Evolutionary conservation across 2,888 invertebrate species (phyloP).

Genomic region (Acanthococcus lagerstroemiae): DNA sequence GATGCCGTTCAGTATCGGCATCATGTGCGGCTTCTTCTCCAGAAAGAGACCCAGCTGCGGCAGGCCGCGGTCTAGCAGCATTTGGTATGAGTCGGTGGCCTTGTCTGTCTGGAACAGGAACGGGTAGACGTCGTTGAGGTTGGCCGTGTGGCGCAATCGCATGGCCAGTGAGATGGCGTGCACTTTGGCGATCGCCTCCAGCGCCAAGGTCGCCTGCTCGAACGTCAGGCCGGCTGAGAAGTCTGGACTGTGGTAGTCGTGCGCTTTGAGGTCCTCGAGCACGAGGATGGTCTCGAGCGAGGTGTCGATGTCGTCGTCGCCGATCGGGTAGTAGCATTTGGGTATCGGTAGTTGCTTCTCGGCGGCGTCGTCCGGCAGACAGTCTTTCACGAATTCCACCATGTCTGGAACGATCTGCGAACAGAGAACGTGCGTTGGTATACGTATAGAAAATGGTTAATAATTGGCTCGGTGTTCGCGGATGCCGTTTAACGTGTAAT

Average conservation of each 20-base stretch:
- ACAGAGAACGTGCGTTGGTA: too few species aligned
- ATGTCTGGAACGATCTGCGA: conserved; percentile 59
- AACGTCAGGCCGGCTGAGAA: conserved; percentile 58
- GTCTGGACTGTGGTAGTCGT: conserved; percentile 55
- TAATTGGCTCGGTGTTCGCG: too few species aligned
- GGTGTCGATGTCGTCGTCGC: conserved; percentile 46
- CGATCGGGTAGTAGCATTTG: conserved; percentile 53
- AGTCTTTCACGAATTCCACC: conserved; percentile 45
- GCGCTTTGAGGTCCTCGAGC: conserved; percentile 59
- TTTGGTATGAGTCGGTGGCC: conserved; percentile 69
- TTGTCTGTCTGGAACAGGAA: conserved; percentile 68
- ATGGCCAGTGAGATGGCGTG: conserved; percentile 61
- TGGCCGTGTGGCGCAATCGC: conserved; percentile 43
- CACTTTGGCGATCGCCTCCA: conserved; percentile 59
- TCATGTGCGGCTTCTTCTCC: conserved; percentile 43
- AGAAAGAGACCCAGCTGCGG: conserved; percentile 58
- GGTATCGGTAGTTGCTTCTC: conserved; percentile 55
- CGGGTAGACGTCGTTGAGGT: conserved; percentile 49
- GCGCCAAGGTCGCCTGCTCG: conserved; percentile 56
- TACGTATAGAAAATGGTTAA: too few species aligned
- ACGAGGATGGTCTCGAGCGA: conserved; percentile 58
- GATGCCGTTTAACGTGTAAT: too few species aligned
- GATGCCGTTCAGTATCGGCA: conserved; percentile 52
- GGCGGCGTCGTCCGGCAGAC: conserved; percentile 38
- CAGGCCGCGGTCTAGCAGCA: conserved; percentile 63